phyloP scores from a whole-genome alignment of 1,140 invertebrate species.

The Zaprionus camerounensis region DNA sequence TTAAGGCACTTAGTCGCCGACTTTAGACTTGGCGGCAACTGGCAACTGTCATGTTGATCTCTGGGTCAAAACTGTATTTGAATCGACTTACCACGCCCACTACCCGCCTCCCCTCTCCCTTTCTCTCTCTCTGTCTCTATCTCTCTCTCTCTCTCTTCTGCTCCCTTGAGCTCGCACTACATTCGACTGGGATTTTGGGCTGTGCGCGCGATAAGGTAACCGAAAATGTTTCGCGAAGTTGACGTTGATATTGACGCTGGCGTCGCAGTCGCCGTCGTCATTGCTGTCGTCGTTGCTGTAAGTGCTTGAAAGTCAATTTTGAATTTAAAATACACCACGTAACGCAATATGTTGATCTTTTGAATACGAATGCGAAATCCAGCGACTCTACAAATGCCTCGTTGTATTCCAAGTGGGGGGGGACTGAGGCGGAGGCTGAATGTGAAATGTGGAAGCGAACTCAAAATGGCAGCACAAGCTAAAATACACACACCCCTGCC shows the following conservation, averaged over 20 bases:
- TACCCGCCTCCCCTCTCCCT: not conserved
- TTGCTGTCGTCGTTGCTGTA: slow-evolving; percentile 41
- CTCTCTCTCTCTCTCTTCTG: not conserved
- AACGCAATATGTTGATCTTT: slow-evolving; percentile 83
- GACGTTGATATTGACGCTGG: not conserved
- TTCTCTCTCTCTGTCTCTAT: not conserved
- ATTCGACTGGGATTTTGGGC: slow-evolving; percentile 15
- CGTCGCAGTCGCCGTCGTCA: not conserved
- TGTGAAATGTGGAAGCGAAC: slow-evolving; percentile 57
- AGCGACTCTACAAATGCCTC: slow-evolving; percentile 37
- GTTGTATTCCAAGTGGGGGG: not conserved
- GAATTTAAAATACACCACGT: slow-evolving; percentile 83
- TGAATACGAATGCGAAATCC: slow-evolving; percentile 80
- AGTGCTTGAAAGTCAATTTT: slow-evolving; percentile 82
- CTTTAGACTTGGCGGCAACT: slow-evolving; percentile 7
- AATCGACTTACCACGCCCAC: slow-evolving; percentile 19
- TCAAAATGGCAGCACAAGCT: slow-evolving; percentile 64
- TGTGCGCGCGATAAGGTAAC: slow-evolving; percentile 34
- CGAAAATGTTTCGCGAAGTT: slow-evolving; percentile 21
- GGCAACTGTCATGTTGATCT: slow-evolving; percentile 23
- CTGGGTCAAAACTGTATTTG: slow-evolving; percentile 23
- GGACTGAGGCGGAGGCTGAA: slow-evolving; percentile 1
- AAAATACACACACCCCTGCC: slow-evolving; percentile 26
- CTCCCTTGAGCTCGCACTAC: slow-evolving; percentile 5
- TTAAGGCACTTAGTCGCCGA: slow-evolving; percentile 28